Evolutionary conservation across 2,888 invertebrate genomes (phyloP).

Genomic region (Cephus rjabovi): DNA sequence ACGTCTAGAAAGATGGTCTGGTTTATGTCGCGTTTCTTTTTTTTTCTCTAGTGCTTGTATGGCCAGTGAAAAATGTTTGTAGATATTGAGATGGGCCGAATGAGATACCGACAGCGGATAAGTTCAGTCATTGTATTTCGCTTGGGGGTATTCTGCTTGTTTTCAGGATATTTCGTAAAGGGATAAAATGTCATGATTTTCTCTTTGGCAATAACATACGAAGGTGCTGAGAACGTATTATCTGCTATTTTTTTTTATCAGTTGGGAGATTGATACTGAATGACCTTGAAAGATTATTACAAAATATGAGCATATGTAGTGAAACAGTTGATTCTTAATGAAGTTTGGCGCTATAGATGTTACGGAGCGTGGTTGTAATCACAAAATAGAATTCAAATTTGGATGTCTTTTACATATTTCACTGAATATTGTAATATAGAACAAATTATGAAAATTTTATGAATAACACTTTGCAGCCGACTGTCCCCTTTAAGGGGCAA

Average conservation of each 20-base stretch:
- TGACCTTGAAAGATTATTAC: background rate
- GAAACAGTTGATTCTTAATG: background rate
- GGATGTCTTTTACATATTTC: background rate
- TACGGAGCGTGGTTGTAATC: background rate
- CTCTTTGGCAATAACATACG: background rate
- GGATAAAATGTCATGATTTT: background rate
- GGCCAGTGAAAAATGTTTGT: background rate
- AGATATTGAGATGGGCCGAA: background rate
- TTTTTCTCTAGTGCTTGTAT: background rate
- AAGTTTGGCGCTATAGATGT: background rate
- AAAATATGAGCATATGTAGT: background rate
- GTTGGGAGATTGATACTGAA: background rate
- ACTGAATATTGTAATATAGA: background rate
- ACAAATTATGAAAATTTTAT: background rate
- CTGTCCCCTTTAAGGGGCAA: no score
- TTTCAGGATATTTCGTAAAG: background rate
- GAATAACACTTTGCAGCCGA: no score
- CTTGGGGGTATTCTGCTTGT: background rate
- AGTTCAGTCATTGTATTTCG: background rate
- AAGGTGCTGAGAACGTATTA: background rate
- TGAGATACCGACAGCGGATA: background rate
- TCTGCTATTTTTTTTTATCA: background rate
- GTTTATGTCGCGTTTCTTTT: background rate
- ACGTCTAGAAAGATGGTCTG: background rate
- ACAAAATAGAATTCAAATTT: background rate